Conservation (phyloP, 2,888 invertebrate species). For the Eupelmus urozonus region DNA sequence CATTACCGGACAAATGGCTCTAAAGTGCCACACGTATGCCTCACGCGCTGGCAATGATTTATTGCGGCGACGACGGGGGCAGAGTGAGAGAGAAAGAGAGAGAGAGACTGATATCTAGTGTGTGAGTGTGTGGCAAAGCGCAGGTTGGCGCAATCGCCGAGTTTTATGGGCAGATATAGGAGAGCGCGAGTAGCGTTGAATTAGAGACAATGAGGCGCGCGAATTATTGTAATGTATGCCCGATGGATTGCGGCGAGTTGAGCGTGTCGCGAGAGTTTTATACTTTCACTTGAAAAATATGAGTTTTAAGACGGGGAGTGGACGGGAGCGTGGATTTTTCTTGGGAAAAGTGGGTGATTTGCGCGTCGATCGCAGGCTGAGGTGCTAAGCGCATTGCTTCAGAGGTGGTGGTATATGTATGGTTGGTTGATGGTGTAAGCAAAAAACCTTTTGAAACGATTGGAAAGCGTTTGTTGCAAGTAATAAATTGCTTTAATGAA, state of each 20-base stretch:
- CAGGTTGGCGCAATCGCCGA: slow-evolving; percentile 49
- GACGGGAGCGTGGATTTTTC: too few relatives aligned
- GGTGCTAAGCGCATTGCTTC: too few relatives aligned
- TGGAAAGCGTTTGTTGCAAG: too few relatives aligned
- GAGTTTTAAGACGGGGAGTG: not conserved
- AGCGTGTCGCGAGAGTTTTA: not conserved
- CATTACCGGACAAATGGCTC: slow-evolving; percentile 54
- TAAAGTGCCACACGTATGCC: slow-evolving; percentile 34
- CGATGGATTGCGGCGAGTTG: not conserved
- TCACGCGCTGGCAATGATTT: slow-evolving; percentile 39
- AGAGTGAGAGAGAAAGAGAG: not conserved
- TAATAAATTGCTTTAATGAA: too few relatives aligned
- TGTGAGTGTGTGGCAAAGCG: slow-evolving; percentile 33
- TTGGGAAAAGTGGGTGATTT: too few relatives aligned
- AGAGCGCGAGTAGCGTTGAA: not conserved
- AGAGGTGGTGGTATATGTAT: too few relatives aligned
- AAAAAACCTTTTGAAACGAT: too few relatives aligned
- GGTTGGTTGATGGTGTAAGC: too few relatives aligned
- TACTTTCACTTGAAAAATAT: slow-evolving; percentile 28
- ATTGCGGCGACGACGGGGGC: slow-evolving; percentile 2
- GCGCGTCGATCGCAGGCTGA: too few relatives aligned
- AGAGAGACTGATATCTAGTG: not conserved
- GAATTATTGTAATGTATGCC: slow-evolving; percentile 21
- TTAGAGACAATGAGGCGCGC: slow-evolving; percentile 34
- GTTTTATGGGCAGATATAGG: slow-evolving; percentile 14